phyloP scores from a whole-genome alignment of 2,113 vertebrate genomes.

The Xenopus laevis region DNA sequence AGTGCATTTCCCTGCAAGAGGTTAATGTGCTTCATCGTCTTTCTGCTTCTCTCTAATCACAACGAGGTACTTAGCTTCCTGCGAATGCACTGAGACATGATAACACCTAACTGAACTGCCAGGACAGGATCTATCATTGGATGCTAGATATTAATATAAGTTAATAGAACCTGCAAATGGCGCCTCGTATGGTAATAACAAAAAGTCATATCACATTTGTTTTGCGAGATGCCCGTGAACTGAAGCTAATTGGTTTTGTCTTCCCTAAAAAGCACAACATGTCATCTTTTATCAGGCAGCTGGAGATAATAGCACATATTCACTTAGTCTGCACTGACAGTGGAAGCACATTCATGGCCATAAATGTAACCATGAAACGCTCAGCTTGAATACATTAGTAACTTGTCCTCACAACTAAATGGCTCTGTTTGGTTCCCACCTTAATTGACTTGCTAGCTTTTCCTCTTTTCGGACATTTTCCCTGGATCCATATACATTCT shows the following conservation, averaged over 20 bases:
- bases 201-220: conserved; percentile 42
- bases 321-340: conserved; percentile 3
- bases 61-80: conserved; percentile 24
- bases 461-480: too few relatives aligned
- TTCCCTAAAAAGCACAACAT: conserved; percentile 37
- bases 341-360: background rate
- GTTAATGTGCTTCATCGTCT: conserved; percentile 34
- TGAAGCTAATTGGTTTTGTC: conserved; percentile 45
- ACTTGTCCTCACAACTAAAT: background rate
- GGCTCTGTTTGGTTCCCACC: background rate
- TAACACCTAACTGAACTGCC: conserved; percentile 30
- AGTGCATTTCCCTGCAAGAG: conserved; percentile 24
- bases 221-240: conserved; percentile 34
- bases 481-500: too few relatives aligned
- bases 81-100: conserved; percentile 22
- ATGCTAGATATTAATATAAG: conserved; percentile 39
- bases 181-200: conserved; percentile 32
- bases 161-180: conserved; percentile 42
- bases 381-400: background rate
- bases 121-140: conserved; percentile 18
- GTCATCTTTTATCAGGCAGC: conserved; percentile 39
- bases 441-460: too few relatives aligned
- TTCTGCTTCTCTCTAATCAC: conserved; percentile 30
- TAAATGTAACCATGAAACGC: background rate
- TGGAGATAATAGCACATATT: conserved; percentile 14